These are phyloP conservation scores for Cheiracanthium punctorium DNA, from an alignment of 2,888 invertebrate genomes.

Conservation along the genomic window DNA sequence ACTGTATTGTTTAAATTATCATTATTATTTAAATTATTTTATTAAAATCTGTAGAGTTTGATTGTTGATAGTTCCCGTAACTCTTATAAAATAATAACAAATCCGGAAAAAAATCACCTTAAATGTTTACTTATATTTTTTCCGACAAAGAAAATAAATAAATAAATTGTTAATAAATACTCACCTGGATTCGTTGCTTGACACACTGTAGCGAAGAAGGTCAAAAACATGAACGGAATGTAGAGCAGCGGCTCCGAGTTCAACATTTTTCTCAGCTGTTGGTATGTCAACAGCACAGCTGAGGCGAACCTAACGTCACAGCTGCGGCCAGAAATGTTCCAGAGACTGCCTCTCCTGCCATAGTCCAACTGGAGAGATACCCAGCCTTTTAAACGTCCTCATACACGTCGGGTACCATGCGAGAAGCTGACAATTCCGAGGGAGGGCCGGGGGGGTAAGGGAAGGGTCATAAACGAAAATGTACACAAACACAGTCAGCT, in stretches of 20 bases:
- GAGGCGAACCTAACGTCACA: slow-evolving; percentile 35
- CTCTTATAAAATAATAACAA: too few species aligned
- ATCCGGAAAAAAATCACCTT: too few species aligned
- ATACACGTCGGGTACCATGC: neutral
- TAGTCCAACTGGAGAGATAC: neutral
- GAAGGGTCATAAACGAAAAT: slow-evolving; percentile 30
- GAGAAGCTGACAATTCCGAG: neutral
- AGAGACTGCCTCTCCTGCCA: neutral
- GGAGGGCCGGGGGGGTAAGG: neutral
- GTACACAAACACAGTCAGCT: slow-evolving; percentile 63
- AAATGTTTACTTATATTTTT: too few species aligned
- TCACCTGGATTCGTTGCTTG: slow-evolving; percentile 43
- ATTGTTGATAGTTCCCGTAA: too few species aligned
- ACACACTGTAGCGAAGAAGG: slow-evolving; percentile 37
- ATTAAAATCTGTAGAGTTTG: too few species aligned
- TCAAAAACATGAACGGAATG: slow-evolving; percentile 34
- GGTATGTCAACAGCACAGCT: slow-evolving; percentile 51
- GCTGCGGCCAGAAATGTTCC: slow-evolving; percentile 16
- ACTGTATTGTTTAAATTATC: too few species aligned
- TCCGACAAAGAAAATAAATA: too few species aligned
- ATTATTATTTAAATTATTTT: too few species aligned
- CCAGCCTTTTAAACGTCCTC: slow-evolving; percentile 3
- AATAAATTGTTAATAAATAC: neutral
- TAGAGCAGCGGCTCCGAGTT: slow-evolving; percentile 30
- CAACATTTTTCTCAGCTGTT: slow-evolving; percentile 59